Evolutionary conservation across 2,113 vertebrate species (phyloP).

Genomic region (Caloenas nicobarica): DNA sequence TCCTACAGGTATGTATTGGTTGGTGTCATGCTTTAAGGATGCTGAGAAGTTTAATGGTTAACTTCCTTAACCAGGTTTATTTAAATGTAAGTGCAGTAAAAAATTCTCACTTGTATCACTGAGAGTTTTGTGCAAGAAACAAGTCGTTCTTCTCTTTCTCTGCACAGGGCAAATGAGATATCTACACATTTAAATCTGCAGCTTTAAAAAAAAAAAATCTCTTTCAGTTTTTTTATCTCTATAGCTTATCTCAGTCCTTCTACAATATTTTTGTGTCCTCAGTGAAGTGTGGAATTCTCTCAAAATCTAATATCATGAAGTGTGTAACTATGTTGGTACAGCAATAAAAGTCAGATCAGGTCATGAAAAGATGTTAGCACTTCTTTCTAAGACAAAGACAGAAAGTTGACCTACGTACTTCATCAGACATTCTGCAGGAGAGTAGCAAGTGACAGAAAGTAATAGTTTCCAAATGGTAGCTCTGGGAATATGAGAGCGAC

Average conservation of each 20-base stretch:
- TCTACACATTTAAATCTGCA: not conserved
- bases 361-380: not conserved
- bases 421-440: not conserved
- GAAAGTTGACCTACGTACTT: not conserved
- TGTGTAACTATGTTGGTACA: not conserved
- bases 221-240: not conserved
- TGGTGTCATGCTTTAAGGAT: not conserved
- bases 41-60: not conserved
- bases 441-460: not conserved
- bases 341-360: not conserved
- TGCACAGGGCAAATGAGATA: not conserved
- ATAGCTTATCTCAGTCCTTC: not conserved
- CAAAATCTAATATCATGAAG: not conserved
- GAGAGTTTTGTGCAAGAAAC: not conserved
- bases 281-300: not conserved
- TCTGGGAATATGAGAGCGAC: conserved; percentile 9
- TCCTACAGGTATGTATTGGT: not conserved
- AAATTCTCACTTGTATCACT: not conserved
- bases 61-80: not conserved
- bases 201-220: not conserved
- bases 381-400: not conserved
- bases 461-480: not conserved
- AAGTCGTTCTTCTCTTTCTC: not conserved
- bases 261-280: not conserved
- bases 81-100: not conserved